These are phyloP conservation scores for Ernsta delagoae DNA, from an alignment of 2,888 invertebrate species.

Conservation along the genomic window DNA sequence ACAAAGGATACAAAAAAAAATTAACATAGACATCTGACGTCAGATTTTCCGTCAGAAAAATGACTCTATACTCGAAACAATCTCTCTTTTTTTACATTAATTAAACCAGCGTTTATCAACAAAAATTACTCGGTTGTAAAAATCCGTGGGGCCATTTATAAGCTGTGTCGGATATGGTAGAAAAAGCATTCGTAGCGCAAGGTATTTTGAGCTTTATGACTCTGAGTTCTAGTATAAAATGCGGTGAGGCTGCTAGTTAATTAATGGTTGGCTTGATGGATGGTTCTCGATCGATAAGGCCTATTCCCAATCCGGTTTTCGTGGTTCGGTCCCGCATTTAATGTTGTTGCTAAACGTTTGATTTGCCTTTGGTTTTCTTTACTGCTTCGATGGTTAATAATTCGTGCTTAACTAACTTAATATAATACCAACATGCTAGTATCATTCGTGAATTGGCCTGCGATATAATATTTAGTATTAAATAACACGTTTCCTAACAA, in stretches of 20 bases:
- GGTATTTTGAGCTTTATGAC: conserved; percentile 23
- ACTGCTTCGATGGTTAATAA: background rate
- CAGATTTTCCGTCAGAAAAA: conserved; percentile 20
- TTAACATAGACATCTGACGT: conserved; percentile 8
- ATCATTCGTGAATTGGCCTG: too few relatives aligned
- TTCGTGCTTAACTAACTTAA: background rate
- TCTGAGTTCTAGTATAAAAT: conserved; percentile 13
- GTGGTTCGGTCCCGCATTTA: conserved; percentile 30
- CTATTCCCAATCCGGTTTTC: conserved; percentile 37
- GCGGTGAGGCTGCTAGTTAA: conserved; percentile 11
- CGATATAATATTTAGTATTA: too few relatives aligned
- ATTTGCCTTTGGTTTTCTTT: conserved; percentile 1
- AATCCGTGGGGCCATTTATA: conserved; percentile 34
- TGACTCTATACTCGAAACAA: conserved; percentile 30
- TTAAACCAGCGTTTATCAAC: conserved; percentile 31
- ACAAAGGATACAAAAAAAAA: conserved; percentile 13
- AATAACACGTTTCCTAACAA: too few relatives aligned
- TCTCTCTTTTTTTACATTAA: conserved; percentile 22
- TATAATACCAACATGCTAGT: too few relatives aligned
- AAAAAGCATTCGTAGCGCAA: conserved; percentile 11
- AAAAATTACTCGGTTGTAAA: conserved; percentile 37
- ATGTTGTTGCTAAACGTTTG: conserved; percentile 33
- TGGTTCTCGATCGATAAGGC: conserved; percentile 37
- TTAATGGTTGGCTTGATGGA: conserved; percentile 32
- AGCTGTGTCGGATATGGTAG: conserved; percentile 29